Conservation (phyloP, 2,888 invertebrate species). For the Clanis bilineata region DNA sequence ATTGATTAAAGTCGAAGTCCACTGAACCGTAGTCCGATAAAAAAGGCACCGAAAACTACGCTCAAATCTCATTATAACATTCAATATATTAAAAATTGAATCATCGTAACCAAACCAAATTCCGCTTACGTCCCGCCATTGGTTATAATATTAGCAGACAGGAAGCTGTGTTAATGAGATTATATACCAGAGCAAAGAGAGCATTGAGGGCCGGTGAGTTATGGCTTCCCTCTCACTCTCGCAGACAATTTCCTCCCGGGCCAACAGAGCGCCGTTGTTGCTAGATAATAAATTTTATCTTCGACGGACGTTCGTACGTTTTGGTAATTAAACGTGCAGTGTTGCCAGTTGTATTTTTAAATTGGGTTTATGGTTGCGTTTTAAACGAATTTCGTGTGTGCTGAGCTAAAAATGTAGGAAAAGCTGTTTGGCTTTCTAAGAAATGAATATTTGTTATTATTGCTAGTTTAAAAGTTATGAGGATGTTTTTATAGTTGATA, state of each 20-base stretch:
- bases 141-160: conserved; percentile 42
- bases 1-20: no score
- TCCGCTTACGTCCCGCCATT: conserved; percentile 35
- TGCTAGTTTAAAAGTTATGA: background rate
- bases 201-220: conserved; percentile 65
- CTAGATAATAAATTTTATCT: conserved; percentile 63
- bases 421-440: background rate
- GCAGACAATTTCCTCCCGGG: conserved; percentile 73
- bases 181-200: conserved; percentile 53
- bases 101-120: background rate
- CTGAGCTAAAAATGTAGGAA: background rate
- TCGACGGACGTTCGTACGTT: conserved; percentile 28
- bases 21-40: no score
- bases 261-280: conserved; percentile 64
- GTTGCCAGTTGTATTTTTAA: background rate
- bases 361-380: background rate
- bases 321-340: conserved; percentile 7
- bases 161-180: conserved; percentile 57
- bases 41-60: background rate
- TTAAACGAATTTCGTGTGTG: background rate
- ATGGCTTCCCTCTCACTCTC: conserved; percentile 68
- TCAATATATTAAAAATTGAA: background rate
- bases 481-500: background rate
- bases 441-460: background rate
- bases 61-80: background rate